phyloP scores from a whole-genome alignment of 2,113 vertebrate genomes.

The Pimephales promelas region DNA sequence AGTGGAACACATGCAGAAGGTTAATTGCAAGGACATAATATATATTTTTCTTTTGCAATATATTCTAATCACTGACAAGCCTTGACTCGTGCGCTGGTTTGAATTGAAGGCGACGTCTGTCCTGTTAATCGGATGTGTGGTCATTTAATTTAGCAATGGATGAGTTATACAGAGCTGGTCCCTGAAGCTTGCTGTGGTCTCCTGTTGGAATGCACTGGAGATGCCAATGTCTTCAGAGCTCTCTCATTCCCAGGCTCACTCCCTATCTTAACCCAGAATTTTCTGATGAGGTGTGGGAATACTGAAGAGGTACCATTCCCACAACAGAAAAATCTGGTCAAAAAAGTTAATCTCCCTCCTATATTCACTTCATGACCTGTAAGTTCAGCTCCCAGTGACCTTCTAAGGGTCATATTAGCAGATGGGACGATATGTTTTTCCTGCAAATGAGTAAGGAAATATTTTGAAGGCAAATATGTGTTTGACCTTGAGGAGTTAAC shows the following conservation, averaged over 20 bases:
- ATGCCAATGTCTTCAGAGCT: slow-evolving; percentile 43
- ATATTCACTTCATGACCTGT: slow-evolving; percentile 30
- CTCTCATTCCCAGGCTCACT: slow-evolving; percentile 47
- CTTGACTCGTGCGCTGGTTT: neutral
- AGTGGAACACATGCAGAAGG: neutral
- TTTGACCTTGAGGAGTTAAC: slow-evolving; percentile 42
- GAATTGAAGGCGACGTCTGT: neutral
- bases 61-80: neutral
- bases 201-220: slow-evolving; percentile 40
- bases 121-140: neutral
- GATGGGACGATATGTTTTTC: slow-evolving; percentile 45
- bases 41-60: neutral
- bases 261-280: slow-evolving; percentile 13
- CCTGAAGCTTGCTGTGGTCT: slow-evolving; percentile 33
- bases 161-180: slow-evolving; percentile 14
- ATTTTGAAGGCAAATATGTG: slow-evolving; percentile 44
- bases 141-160: slow-evolving; percentile 32
- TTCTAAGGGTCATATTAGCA: slow-evolving; percentile 31
- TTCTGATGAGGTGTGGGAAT: slow-evolving; percentile 53
- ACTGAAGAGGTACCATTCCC: slow-evolving; percentile 48
- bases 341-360: slow-evolving; percentile 28
- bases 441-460: slow-evolving; percentile 34
- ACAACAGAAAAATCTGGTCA: slow-evolving; percentile 39
- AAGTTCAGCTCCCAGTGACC: slow-evolving; percentile 20
- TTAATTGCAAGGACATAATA: neutral